Conservation (phyloP, 1,140 invertebrate genomes). For the Apis dorsata region DNA sequence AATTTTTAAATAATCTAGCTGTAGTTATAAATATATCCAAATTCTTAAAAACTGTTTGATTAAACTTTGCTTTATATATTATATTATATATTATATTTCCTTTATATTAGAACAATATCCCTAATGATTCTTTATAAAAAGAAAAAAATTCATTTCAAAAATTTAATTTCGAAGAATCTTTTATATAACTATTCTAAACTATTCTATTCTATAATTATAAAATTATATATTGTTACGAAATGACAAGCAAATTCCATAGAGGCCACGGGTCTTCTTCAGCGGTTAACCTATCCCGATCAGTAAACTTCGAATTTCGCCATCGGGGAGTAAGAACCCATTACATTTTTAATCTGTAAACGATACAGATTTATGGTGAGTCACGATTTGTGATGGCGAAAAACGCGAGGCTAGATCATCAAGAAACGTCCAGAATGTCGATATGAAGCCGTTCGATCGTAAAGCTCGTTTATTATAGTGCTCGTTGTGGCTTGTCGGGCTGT, state of each 20-base stretch:
- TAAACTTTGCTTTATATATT: no score
- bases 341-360: slow-evolving; percentile 17
- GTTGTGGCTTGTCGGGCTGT: slow-evolving; percentile 10
- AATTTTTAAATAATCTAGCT: not conserved
- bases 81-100: no score
- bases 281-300: not conserved
- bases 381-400: slow-evolving; percentile 3
- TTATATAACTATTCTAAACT: no score
- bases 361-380: slow-evolving; percentile 22
- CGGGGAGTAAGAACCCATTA: not conserved
- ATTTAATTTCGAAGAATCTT: no score
- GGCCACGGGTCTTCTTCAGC: not conserved
- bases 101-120: no score
- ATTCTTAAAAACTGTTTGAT: not conserved
- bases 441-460: slow-evolving; percentile 17
- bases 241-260: not conserved
- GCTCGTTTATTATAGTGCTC: slow-evolving; percentile 43
- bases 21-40: not conserved
- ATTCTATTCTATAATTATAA: no score
- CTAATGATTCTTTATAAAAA: no score
- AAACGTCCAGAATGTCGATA: slow-evolving; percentile 32
- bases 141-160: no score
- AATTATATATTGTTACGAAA: not conserved
- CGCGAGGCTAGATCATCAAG: not conserved
- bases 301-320: not conserved